Base-by-base conservation (phyloP, 2,888 invertebrate species). In the Parnassius smintheus region DNA sequence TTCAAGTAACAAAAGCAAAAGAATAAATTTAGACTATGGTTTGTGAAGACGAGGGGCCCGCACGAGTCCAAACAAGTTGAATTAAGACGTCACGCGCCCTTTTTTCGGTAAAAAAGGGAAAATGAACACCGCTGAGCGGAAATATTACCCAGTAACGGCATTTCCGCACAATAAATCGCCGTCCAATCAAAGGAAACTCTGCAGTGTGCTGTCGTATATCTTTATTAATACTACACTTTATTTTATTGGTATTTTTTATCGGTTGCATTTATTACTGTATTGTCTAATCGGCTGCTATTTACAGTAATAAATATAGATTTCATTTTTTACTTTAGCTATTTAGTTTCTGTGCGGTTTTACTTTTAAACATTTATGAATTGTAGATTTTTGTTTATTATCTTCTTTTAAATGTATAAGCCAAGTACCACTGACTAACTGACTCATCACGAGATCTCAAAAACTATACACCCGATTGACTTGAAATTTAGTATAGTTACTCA, bases 141-240 rank as follows among this genome's bases (percentile, higher is more conserved):
- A 91, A 91, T 92, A 92, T 92, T 92, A 92, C 86, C 75, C 80
- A 86, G 85, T 88, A 89, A 89, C 90, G 86, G 88, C 85, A 86
- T 92, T 92, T 92, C 92, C 92, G 92, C 89, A 82, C 92, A 86
- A 92, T 92, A 92, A 92, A 92, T 91, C 86, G 86, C 83, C 84
- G 85, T 81, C 90, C 87, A 92, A 92, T 92, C 92, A 91, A 91
- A 91, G 86, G 88, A 87, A 86, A 80, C 80, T 83, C 81, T 74
- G 80, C 78, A 71, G 77, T 71, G 76, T 73, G 78, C 75, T 77
- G 81, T 74, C 86, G 85, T 88, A 88, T 88, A 85, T 90, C 88
- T 90, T 83, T 89, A 85, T 89, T 90, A 91, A 86, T 88, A 84
- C 82, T 83, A 83, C 85, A 87, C 88, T 90, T 88, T 90, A 88